phyloP scores from a whole-genome alignment of 1,140 invertebrate genomes.

The Hypothenemus hampei region DNA sequence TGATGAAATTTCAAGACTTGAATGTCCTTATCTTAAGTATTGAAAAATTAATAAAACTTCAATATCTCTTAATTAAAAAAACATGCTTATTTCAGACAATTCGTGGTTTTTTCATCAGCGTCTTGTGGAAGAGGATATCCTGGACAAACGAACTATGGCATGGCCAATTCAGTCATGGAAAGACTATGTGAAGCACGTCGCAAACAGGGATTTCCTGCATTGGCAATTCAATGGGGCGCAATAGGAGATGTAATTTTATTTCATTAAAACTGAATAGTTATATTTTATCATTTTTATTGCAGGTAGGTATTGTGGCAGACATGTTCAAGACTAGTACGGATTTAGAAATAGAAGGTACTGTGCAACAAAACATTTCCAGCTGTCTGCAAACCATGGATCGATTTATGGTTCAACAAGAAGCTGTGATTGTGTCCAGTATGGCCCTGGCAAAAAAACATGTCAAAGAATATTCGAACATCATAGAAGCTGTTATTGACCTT shows the following conservation, averaged over 20 bases:
- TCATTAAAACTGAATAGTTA: background rate
- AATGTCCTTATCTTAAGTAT: conserved; percentile 49
- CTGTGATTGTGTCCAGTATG: conserved; percentile 68
- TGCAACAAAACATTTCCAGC: conserved; percentile 77
- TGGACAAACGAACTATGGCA: conserved; percentile 84
- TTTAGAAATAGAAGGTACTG: conserved; percentile 69
- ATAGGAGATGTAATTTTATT: conserved; percentile 55
- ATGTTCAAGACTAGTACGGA: conserved; percentile 77
- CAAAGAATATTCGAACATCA: conserved; percentile 5
- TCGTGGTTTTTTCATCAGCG: conserved; percentile 81
- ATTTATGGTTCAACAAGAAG: conserved; percentile 62
- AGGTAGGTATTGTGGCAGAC: conserved; percentile 67
- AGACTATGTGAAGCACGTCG: conserved; percentile 59
- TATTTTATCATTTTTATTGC: background rate
- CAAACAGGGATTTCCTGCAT: conserved; percentile 54
- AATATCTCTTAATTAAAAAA: no score
- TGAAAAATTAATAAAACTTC: background rate
- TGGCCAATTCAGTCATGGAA: conserved; percentile 69
- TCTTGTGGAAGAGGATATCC: conserved; percentile 83
- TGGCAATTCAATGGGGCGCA: conserved; percentile 67
- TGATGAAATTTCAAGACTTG: conserved; percentile 49
- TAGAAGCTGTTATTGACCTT: background rate
- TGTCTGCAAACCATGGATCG: conserved; percentile 65
- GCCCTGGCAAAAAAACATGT: conserved; percentile 68
- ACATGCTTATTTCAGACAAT: conserved; percentile 34